Conservation (phyloP, 2,888 invertebrate genomes). For the Drosophila percnosoma region DNA sequence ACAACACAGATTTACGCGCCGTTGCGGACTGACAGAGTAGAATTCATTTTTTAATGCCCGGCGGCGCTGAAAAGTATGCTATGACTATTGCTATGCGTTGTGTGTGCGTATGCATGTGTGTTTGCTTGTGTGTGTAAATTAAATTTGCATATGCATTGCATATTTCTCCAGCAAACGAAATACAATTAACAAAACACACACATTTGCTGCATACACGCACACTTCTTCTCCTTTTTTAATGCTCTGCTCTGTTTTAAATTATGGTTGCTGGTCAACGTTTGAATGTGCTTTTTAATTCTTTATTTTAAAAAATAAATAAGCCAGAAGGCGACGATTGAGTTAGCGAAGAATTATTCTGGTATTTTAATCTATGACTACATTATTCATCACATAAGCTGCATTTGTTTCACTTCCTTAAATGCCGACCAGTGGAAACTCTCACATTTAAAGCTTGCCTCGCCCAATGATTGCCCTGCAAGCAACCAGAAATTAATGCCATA, state of each 20-base stretch:
- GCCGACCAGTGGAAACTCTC: conserved; percentile 16
- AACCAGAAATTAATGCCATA: conserved; percentile 51
- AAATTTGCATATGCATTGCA: conserved; percentile 72
- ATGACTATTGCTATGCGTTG: conserved; percentile 35
- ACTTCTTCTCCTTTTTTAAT: conserved; percentile 43
- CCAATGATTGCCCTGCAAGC: conserved; percentile 56
- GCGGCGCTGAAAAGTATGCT: conserved; percentile 71
- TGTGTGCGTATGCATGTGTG: conserved; percentile 7
- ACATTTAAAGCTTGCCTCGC: conserved; percentile 11
- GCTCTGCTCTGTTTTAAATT: conserved; percentile 3
- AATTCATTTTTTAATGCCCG: conserved; percentile 61
- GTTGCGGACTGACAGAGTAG: conserved; percentile 16
- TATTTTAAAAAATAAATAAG: neutral
- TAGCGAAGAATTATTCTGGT: neutral
- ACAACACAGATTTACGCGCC: conserved; percentile 6
- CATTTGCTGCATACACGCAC: conserved; percentile 7
- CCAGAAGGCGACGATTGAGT: neutral
- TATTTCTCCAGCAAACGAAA: conserved; percentile 63
- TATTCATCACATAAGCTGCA: neutral
- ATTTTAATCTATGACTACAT: neutral
- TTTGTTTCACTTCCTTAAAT: neutral
- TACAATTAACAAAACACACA: conserved; percentile 56
- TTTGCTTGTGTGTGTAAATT: conserved; percentile 56
- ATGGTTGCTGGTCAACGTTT: conserved; percentile 25
- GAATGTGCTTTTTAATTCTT: conserved; percentile 2